Evolutionary conservation across 1,140 invertebrate species (phyloP).

Genomic region (Scylla paramamosain): DNA sequence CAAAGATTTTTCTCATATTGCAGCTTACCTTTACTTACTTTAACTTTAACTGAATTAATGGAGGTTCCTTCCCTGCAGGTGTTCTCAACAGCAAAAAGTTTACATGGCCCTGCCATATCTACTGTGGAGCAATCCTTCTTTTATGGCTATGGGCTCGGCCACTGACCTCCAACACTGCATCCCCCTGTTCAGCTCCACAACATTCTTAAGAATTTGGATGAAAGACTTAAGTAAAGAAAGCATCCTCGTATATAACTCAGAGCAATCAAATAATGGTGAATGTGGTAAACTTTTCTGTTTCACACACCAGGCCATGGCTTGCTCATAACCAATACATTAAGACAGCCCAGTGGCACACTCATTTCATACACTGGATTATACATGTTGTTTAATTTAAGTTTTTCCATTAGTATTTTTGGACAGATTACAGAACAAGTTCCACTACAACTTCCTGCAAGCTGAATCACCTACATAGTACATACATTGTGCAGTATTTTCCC

Average conservation of each 20-base stretch:
- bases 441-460: too few species aligned
- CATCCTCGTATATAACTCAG: too few species aligned
- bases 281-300: not conserved
- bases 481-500: too few species aligned
- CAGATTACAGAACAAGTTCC: too few species aligned
- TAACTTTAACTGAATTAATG: too few species aligned
- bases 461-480: too few species aligned
- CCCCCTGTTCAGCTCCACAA: not conserved
- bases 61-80: not conserved
- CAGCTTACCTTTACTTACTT: too few species aligned
- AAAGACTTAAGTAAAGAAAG: not conserved
- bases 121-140: not conserved
- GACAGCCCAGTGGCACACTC: not conserved
- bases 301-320: not conserved
- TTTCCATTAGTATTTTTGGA: too few species aligned
- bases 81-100: not conserved
- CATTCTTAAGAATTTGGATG: not conserved
- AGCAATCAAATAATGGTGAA: too few species aligned
- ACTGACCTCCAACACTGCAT: not conserved
- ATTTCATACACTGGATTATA: too few species aligned
- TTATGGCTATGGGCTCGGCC: slow-evolving; percentile 22
- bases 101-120: not conserved
- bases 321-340: not conserved
- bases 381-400: too few species aligned
- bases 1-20: too few species aligned